These are phyloP conservation scores for Aphelinus atriplicis DNA, from an alignment of 1,140 invertebrate species.

Conservation along the genomic window DNA sequence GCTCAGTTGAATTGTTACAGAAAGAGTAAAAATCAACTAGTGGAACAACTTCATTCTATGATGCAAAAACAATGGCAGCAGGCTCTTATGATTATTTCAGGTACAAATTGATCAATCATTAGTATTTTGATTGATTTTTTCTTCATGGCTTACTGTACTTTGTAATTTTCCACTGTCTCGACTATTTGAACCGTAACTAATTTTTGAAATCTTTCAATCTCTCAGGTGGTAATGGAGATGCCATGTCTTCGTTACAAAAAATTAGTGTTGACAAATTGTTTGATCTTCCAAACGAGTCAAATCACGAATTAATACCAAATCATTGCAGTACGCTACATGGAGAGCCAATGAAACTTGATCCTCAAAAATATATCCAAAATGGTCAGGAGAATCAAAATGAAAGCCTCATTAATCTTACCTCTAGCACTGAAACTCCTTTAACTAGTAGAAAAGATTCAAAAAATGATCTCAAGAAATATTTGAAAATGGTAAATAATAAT, in stretches of 20 bases:
- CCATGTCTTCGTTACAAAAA: constrained; percentile 51
- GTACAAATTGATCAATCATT: constrained; percentile 34
- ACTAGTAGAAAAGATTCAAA: constrained; percentile 52
- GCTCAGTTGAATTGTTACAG: constrained; percentile 68
- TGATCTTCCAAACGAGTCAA: constrained; percentile 49
- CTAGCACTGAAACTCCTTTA: constrained; percentile 53
- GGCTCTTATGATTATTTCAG: constrained; percentile 76
- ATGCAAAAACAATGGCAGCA: constrained; percentile 85
- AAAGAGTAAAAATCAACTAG: constrained; percentile 72
- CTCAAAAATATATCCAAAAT: constrained; percentile 39
- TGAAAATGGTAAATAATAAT: constrained; percentile 56
- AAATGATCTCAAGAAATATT: constrained; percentile 59
- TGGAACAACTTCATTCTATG: constrained; percentile 77
- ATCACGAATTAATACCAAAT: constrained; percentile 50
- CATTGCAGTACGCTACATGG: constrained; percentile 46
- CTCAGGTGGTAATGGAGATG: constrained; percentile 57
- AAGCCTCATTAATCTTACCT: constrained; percentile 51
- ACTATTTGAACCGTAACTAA: constrained; percentile 10
- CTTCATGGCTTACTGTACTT: background rate
- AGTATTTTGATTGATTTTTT: background rate
- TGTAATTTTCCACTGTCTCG: background rate
- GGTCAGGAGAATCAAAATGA: constrained; percentile 52
- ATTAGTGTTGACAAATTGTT: constrained; percentile 56
- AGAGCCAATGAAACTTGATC: constrained; percentile 50
- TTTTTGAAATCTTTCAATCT: constrained; percentile 7